Evolutionary conservation across 2,888 invertebrate species (phyloP).

Genomic region (Eudemis profundana): DNA sequence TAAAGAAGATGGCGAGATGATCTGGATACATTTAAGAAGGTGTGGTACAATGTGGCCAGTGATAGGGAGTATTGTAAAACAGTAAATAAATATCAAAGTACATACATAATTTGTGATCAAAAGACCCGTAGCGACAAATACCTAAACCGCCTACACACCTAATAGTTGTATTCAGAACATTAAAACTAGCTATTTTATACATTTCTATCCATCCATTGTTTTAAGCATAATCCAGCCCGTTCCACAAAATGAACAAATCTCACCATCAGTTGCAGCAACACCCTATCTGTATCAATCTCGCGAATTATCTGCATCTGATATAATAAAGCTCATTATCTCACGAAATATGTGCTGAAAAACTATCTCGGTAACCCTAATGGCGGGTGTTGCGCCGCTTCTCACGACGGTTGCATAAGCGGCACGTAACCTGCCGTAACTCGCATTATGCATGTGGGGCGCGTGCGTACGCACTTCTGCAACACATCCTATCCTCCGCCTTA

Average conservation of each 20-base stretch:
- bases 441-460: slow-evolving; percentile 80
- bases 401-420: slow-evolving; percentile 77
- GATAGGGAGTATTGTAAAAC: no score
- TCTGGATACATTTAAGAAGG: no score
- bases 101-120: no score
- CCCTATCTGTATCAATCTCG: slow-evolving; percentile 12
- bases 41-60: no score
- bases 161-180: no score
- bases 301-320: slow-evolving; percentile 24
- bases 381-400: slow-evolving; percentile 77
- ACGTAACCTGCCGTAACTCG: slow-evolving; percentile 79
- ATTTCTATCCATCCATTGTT: no score
- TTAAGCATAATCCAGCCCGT: background rate
- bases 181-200: no score
- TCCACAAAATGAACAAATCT: background rate
- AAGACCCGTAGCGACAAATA: no score
- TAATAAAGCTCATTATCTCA: slow-evolving; percentile 28
- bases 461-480: slow-evolving; percentile 48
- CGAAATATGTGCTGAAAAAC: slow-evolving; percentile 39
- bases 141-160: no score
- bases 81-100: no score
- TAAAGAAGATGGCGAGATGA: no score
- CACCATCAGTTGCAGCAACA: background rate
- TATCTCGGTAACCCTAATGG: slow-evolving; percentile 52
- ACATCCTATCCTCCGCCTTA: slow-evolving; percentile 29